Evolutionary conservation across 2,888 invertebrate genomes (phyloP).

Genomic region (Crematogaster levior): DNA sequence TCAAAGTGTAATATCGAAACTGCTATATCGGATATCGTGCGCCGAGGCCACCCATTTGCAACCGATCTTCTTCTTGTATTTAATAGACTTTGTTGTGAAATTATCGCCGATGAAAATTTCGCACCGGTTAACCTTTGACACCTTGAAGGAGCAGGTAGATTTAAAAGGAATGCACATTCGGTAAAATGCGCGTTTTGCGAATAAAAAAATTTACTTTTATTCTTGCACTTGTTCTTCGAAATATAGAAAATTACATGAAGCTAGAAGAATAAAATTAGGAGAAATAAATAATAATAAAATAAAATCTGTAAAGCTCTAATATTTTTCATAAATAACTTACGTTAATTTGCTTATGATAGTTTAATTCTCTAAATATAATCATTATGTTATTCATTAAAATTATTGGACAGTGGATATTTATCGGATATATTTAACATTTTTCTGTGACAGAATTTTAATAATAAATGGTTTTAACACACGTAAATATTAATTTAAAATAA

Average conservation of each 20-base stretch:
- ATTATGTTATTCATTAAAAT: too few species aligned
- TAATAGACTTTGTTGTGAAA: constrained; percentile 47
- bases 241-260: background rate
- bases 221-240: background rate
- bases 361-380: too few species aligned
- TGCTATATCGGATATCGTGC: constrained; percentile 36
- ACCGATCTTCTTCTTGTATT: constrained; percentile 28
- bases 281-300: background rate
- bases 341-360: background rate
- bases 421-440: too few species aligned
- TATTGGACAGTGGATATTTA: too few species aligned
- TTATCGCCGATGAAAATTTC: constrained; percentile 48
- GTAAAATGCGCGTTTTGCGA: constrained; percentile 5
- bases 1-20: constrained; percentile 18
- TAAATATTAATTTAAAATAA: background rate
- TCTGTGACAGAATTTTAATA: too few species aligned
- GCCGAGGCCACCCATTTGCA: constrained; percentile 40
- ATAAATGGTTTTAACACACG: too few species aligned
- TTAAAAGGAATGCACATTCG: constrained; percentile 22
- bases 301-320: background rate
- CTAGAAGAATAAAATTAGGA: background rate
- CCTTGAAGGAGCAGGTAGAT: constrained; percentile 11
- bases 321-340: background rate
- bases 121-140: constrained; percentile 44
- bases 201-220: background rate